Conservation (phyloP, 2,888 invertebrate species). For the Phrixothrix hirtus region DNA sequence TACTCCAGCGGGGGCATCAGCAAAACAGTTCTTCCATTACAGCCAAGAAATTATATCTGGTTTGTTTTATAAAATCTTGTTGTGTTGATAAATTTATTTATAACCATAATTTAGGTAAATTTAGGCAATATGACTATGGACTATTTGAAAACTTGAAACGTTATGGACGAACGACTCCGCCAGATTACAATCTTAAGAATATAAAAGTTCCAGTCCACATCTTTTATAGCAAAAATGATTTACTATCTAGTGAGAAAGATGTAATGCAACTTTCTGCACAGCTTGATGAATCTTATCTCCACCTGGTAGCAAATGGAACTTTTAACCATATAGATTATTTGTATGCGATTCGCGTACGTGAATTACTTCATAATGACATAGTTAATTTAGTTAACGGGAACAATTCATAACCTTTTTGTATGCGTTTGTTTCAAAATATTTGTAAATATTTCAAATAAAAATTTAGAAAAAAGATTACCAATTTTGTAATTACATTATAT, state of each 20-base stretch:
- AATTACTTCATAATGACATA: conserved; percentile 18
- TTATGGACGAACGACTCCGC: conserved; percentile 52
- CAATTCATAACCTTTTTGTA: too few species aligned
- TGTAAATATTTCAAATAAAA: too few species aligned
- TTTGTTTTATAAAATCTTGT: too few species aligned
- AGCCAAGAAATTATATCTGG: conserved; percentile 64
- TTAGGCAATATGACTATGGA: conserved; percentile 65
- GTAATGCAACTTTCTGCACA: conserved; percentile 30
- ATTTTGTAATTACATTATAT: too few species aligned
- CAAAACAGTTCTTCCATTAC: conserved; percentile 72
- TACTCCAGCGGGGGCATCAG: conserved; percentile 56
- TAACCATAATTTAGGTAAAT: too few species aligned
- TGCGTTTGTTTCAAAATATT: too few species aligned
- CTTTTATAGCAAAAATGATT: conserved; percentile 59
- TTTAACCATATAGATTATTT: conserved; percentile 35
- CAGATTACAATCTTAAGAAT: conserved; percentile 53
- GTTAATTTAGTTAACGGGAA: too few species aligned
- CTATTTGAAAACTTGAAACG: conserved; percentile 35
- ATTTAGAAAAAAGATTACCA: too few species aligned
- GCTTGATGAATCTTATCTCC: conserved; percentile 10
- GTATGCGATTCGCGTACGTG: conserved; percentile 28
- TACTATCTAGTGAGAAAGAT: conserved; percentile 56
- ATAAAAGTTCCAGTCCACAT: conserved; percentile 55
- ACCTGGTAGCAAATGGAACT: conserved; percentile 16
- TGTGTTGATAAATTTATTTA: too few species aligned